A percentile compares a stretch with the other conserved stretches of the same genome.
phyloP scores from a whole-genome alignment of 35 echinoderm and acorn worm genomes.

The Nesometra sesokonis region DNA sequence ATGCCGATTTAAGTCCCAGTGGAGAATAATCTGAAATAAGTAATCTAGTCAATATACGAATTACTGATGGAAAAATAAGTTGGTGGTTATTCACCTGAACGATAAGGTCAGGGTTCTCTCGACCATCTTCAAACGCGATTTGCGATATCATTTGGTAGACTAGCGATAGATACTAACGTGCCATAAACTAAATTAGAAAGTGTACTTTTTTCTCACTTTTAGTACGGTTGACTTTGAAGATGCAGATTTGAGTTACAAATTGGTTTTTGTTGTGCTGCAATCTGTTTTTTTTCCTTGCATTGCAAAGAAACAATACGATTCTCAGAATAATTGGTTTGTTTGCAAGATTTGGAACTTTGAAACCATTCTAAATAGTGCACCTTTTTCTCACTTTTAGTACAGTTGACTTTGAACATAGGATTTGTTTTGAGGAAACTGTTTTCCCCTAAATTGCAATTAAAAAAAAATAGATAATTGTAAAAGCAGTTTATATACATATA shows the following conservation, averaged over 20 bases:
- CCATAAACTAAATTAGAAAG: not conserved
- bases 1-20: not conserved
- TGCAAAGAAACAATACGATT: too few relatives aligned
- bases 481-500: too few relatives aligned
- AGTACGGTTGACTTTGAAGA: not conserved
- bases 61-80: constrained; percentile 1
- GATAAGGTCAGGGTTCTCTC: not conserved
- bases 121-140: not conserved
- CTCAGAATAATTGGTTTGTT: too few relatives aligned
- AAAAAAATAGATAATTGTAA: too few relatives aligned
- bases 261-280: too few relatives aligned
- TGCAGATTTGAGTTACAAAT: not conserved
- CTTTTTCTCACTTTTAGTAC: not conserved
- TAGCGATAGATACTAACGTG: not conserved
- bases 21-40: not conserved
- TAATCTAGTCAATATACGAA: not conserved
- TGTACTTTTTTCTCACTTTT: not conserved
- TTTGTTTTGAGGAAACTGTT: too few relatives aligned
- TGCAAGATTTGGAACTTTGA: too few relatives aligned
- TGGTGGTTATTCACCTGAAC: not conserved
- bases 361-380: not conserved
- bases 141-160: not conserved
- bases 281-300: too few relatives aligned
- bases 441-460: too few relatives aligned
- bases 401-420: not conserved